Evolutionary conservation across 2,888 invertebrate genomes (phyloP).

Genomic region (Dimorphilus gyrociliatus): DNA sequence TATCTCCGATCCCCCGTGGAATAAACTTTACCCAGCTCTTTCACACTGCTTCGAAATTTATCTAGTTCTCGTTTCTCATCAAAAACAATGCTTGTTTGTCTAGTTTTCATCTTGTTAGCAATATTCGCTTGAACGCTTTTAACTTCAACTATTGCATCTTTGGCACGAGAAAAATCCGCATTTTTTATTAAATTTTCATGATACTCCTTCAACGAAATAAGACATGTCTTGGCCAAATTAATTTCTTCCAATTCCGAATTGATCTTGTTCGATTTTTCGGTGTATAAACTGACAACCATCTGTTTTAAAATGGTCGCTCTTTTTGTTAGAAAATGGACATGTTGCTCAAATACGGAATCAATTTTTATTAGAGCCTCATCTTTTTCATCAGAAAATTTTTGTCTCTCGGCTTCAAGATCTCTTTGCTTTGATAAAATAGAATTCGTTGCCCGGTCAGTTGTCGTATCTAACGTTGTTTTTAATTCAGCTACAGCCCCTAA

Average conservation of each 20-base stretch:
- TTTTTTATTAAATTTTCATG: constrained; percentile 11
- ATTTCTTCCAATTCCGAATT: constrained; percentile 13
- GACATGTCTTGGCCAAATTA: constrained; percentile 13
- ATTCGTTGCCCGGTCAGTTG: constrained; percentile 11
- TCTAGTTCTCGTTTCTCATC: constrained; percentile 12
- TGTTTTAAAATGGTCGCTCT: constrained; percentile 14
- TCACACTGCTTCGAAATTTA: constrained; percentile 9
- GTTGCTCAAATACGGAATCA: constrained; percentile 12
- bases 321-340: constrained; percentile 11
- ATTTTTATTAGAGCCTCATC: constrained; percentile 13
- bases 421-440: constrained; percentile 12
- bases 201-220: constrained; percentile 14
- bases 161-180: constrained; percentile 9
- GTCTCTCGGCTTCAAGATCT: constrained; percentile 10
- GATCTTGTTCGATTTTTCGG: constrained; percentile 10
- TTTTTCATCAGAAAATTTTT: constrained; percentile 11
- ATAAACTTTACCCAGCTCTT: constrained; percentile 11
- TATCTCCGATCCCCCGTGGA: no score
- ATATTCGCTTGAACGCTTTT: constrained; percentile 12
- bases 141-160: constrained; percentile 11
- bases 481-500: constrained; percentile 13
- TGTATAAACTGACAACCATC: constrained; percentile 14
- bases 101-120: constrained; percentile 7
- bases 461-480: constrained; percentile 10
- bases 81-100: constrained; percentile 11